These are phyloP conservation scores for Diarsia mendica DNA, from an alignment of 2,888 invertebrate genomes.

Conservation along the genomic window DNA sequence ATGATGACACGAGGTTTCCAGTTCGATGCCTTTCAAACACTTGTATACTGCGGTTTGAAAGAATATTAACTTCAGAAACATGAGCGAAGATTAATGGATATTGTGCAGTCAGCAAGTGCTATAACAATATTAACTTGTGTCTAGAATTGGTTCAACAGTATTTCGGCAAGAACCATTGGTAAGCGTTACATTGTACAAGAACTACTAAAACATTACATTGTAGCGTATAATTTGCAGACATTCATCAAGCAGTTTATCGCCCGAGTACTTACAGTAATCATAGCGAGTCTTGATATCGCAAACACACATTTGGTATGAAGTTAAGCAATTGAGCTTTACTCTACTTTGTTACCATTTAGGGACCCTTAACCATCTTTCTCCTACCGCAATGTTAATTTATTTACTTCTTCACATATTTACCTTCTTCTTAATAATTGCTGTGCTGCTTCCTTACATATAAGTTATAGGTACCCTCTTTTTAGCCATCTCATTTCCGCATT, in stretches of 20 bases:
- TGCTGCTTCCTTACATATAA: not conserved
- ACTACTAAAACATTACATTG: slow-evolving; percentile 7
- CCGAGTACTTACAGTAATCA: slow-evolving; percentile 10
- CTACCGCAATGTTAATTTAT: not conserved
- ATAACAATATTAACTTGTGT: not conserved
- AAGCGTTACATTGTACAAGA: slow-evolving; percentile 8
- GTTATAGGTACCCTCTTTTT: no score
- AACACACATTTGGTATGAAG: slow-evolving; percentile 10
- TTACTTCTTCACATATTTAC: not conserved
- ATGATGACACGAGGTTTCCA: slow-evolving; percentile 9
- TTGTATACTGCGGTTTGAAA: not conserved
- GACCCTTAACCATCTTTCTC: not conserved
- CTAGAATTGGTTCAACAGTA: not conserved
- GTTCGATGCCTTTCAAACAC: not conserved
- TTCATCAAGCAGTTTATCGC: slow-evolving; percentile 43
- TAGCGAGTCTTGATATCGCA: slow-evolving; percentile 9
- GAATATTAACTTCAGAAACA: not conserved
- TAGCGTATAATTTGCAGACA: slow-evolving; percentile 45
- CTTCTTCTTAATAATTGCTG: no score
- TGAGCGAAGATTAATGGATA: slow-evolving; percentile 4
- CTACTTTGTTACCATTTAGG: slow-evolving; percentile 2
- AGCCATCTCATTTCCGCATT: not conserved
- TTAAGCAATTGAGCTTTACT: not conserved
- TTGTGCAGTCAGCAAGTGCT: not conserved
- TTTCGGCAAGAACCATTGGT: not conserved